These are phyloP conservation scores for Cyprinodon diabolis DNA, from an alignment of 2,797 vertebrate species.

Conservation along the genomic window DNA sequence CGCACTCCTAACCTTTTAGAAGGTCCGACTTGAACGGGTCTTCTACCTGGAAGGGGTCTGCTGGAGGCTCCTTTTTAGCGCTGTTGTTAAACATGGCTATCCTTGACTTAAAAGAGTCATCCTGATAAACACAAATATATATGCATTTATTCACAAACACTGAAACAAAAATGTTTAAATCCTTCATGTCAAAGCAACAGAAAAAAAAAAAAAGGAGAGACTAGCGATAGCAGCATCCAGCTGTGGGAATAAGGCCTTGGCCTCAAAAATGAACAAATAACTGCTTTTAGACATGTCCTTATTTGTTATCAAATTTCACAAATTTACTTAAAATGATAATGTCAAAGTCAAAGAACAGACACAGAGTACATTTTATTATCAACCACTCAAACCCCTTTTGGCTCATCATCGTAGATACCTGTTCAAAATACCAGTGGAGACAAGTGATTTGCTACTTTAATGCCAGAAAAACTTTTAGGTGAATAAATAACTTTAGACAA, in stretches of 20 bases:
- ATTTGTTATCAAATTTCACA: too few species aligned
- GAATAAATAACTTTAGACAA: not conserved
- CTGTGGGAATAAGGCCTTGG: not conserved
- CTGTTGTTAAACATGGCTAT: constrained; percentile 88
- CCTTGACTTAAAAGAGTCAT: constrained; percentile 89
- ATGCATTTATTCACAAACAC: not conserved
- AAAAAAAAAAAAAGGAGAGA: not conserved
- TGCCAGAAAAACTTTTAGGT: not conserved
- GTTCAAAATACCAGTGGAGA: not conserved
- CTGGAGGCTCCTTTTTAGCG: constrained; percentile 74
- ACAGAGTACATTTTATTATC: not conserved
- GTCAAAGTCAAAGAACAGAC: not conserved
- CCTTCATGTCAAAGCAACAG: not conserved
- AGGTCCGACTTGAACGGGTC: constrained; percentile 94
- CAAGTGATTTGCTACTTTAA: not conserved
- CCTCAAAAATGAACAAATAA: too few species aligned
- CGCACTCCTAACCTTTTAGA: constrained; percentile 84
- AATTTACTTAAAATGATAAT: too few species aligned
- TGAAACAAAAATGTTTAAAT: not conserved
- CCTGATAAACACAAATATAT: constrained; percentile 71
- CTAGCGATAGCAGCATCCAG: not conserved
- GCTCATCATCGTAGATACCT: not conserved
- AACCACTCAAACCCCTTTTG: not conserved
- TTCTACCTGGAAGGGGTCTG: constrained; percentile 93
- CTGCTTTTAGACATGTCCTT: not conserved